A percentile compares a stretch with the other conserved stretches of the same genome.
These are phyloP conservation scores for Cacoxenus indagator DNA, from an alignment of 2,888 invertebrate genomes.

Conservation along the genomic window DNA sequence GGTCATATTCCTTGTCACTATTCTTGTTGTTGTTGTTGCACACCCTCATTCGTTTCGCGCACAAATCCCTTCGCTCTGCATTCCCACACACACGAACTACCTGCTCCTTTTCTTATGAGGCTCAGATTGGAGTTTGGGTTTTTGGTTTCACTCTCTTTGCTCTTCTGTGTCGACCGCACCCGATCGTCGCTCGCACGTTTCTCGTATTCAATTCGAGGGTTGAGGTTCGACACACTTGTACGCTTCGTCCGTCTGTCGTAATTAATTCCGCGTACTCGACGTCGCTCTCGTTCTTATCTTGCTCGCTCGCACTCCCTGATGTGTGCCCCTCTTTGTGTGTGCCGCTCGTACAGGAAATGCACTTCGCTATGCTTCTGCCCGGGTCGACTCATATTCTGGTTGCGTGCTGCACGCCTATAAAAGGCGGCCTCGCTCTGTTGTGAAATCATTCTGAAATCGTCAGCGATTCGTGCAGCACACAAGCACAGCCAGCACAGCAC, in stretches of 20 bases:
- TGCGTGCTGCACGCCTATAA: conserved; percentile 55
- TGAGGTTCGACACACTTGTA: conserved; percentile 39
- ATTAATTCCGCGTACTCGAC: conserved; percentile 41
- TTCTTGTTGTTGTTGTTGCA: conserved; percentile 12
- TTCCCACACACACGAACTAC: conserved; percentile 37
- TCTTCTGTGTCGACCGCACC: neutral
- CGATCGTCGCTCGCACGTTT: conserved; percentile 9
- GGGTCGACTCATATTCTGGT: conserved; percentile 23
- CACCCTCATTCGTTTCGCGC: neutral
- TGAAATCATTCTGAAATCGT: conserved; percentile 67
- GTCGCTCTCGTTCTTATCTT: conserved; percentile 39
- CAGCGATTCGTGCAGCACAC: conserved; percentile 57
- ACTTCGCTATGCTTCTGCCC: conserved; percentile 47
- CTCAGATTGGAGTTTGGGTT: neutral
- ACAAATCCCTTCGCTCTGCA: conserved; percentile 22
- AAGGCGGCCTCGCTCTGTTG: conserved; percentile 53
- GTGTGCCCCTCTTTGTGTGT: conserved; percentile 31
- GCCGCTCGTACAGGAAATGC: conserved; percentile 55
- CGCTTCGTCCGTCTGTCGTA: conserved; percentile 37
- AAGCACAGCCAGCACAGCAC: conserved; percentile 37
- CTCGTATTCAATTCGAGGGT: conserved; percentile 41
- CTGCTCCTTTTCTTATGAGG: conserved; percentile 34
- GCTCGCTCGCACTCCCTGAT: conserved; percentile 11
- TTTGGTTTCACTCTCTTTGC: neutral
- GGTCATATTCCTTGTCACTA: neutral